Base-by-base conservation (phyloP, 2,888 invertebrate genomes). In the Lutraria lutraria region DNA sequence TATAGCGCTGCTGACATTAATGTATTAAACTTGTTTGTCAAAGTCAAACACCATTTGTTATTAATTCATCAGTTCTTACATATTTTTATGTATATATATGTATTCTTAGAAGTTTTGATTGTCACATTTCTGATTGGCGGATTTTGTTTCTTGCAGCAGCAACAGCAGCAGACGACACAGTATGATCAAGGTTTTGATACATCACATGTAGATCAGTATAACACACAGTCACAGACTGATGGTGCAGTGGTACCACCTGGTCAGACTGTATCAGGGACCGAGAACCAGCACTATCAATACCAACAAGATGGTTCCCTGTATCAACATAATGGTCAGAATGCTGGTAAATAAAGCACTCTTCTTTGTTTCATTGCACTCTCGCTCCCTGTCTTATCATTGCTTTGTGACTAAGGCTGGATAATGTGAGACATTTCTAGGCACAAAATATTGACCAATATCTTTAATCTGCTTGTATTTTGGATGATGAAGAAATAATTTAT, bases 251-350 rank as follows among this genome's bases (percentile, higher is more conserved):
- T 76, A 34, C 79, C 31, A n/a, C 60, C 21, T 6, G 56, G 25
- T 31, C 63, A 85, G 1, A 29, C 53, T 54, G 76, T 15, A 68
- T 52, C 53, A 83, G 87, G 34, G 25, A 53, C 79, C 54, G 60
- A 80, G 43, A 83, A 80, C 60, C 83, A 82, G 76, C 25, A 85
- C 54, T 76, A n/a, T 19, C 72, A 83, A 81, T 80, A 86, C 16
- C 81, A 88, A 25, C 86, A 88, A 76, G 85, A 72, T 56, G 76
- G 43, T 31, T 43, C 76, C 56, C n/a, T 54, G 15, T 63, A 88
- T 52, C 85, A 88, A 29, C 81, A 85, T 2, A 54, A 85, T 4
- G 85, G 68, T 25, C 80, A 85, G 43, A 60, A 21, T 79, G 3
- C 80, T 79, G 80, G 54, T 54, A 79, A 76, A 25, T 34, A 29